phyloP scores from a whole-genome alignment of 2,888 invertebrate genomes.

The Athrips mouffetella region DNA sequence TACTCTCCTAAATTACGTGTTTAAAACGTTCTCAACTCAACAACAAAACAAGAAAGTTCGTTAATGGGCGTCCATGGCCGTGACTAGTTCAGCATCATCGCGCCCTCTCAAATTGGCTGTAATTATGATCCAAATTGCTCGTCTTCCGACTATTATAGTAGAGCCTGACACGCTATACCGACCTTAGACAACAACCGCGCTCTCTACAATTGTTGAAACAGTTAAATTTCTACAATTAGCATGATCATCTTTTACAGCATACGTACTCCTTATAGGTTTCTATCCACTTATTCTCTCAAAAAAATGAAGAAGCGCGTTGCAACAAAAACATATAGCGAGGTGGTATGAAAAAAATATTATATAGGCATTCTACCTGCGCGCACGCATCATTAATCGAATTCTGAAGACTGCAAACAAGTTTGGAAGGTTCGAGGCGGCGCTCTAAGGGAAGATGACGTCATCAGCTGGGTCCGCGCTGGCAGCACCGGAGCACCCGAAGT shows the following conservation, averaged over 20 bases:
- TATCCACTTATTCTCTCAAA: too few species aligned
- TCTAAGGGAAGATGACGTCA: conserved; percentile 12
- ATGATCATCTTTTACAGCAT: neutral
- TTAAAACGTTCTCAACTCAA: conserved; percentile 20
- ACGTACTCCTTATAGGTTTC: too few species aligned
- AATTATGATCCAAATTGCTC: conserved; percentile 49
- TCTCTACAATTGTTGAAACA: neutral
- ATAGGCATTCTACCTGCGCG: neutral
- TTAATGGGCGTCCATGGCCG: conserved; percentile 31
- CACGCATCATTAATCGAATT: neutral
- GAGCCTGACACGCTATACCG: conserved; percentile 22
- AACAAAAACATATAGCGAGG: too few species aligned
- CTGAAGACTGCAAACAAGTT: conserved; percentile 8
- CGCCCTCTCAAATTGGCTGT: conserved; percentile 44
- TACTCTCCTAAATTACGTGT: neutral
- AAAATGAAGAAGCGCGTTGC: neutral
- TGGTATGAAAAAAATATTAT: neutral
- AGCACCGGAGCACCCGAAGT: conserved; percentile 23
- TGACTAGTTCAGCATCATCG: conserved; percentile 32
- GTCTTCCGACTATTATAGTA: conserved; percentile 42
- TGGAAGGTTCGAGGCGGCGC: neutral
- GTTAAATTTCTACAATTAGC: neutral
- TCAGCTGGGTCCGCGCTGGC: conserved; percentile 10
- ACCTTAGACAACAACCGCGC: conserved; percentile 10
- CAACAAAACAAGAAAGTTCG: conserved; percentile 12